Evolutionary conservation across 2,113 vertebrate genomes (phyloP).

Genomic region (Neopipo cinnamomea): DNA sequence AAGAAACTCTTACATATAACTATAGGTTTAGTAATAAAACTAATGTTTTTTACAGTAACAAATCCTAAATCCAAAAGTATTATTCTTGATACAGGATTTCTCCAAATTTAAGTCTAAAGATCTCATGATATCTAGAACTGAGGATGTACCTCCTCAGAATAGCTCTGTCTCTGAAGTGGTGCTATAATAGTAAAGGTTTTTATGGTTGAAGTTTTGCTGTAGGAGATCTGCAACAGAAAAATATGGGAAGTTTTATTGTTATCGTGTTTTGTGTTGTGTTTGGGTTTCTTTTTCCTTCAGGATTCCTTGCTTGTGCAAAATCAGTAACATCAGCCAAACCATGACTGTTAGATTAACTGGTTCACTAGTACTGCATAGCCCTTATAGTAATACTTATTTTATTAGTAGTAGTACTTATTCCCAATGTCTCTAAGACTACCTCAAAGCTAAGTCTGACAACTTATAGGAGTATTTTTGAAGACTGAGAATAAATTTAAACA

Average conservation of each 20-base stretch:
- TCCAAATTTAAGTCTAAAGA: neutral
- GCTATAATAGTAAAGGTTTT: neutral
- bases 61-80: neutral
- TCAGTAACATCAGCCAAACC: neutral
- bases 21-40: neutral
- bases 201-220: neutral
- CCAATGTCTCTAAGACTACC: neutral
- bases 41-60: neutral
- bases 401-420: neutral
- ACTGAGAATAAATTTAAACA: neutral
- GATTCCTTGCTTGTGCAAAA: neutral
- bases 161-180: neutral
- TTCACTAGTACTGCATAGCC: neutral
- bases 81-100: neutral
- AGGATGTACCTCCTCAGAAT: neutral
- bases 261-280: neutral
- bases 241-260: accelerated
- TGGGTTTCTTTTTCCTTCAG: neutral
- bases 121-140: neutral
- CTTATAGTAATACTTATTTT: too few relatives aligned
- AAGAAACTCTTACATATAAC: neutral
- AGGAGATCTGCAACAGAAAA: neutral
- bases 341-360: neutral
- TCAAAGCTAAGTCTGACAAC: neutral
- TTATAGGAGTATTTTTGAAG: neutral